A percentile compares a stretch with the other conserved stretches of the same genome.
These are phyloP conservation scores for Amiota mariae DNA, from an alignment of 2,888 invertebrate genomes.

Conservation along the genomic window DNA sequence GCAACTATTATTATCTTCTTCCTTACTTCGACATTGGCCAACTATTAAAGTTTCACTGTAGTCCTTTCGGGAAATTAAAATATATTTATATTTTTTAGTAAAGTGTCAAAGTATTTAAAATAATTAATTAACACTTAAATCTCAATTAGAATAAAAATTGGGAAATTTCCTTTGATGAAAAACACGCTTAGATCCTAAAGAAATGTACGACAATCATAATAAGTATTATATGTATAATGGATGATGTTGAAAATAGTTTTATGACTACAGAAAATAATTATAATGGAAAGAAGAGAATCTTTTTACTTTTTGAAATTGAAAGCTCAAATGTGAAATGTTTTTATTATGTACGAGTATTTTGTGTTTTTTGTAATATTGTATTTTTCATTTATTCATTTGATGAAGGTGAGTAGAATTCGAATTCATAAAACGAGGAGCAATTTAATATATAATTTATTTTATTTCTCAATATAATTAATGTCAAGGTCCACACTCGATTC, in stretches of 20 bases:
- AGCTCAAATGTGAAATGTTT: not conserved
- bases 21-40: not conserved
- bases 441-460: constrained; percentile 5
- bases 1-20: too few relatives aligned
- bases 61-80: not conserved
- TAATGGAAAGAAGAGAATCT: too few relatives aligned
- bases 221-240: too few relatives aligned
- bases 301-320: too few relatives aligned
- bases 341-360: too few relatives aligned
- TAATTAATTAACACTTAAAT: constrained; percentile 49
- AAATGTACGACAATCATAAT: too few relatives aligned
- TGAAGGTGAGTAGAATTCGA: constrained; percentile 16
- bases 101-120: constrained; percentile 41
- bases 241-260: too few relatives aligned
- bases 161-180: too few relatives aligned
- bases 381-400: not conserved
- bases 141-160: constrained; percentile 49
- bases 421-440: too few relatives aligned
- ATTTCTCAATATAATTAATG: constrained; percentile 50
- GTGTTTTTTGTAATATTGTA: constrained; percentile 5
- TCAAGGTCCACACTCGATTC: constrained; percentile 50
- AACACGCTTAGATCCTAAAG: too few relatives aligned
- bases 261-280: too few relatives aligned
- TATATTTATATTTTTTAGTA: not conserved
- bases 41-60: not conserved